A percentile compares a stretch with the other conserved stretches of the same genome.
Conservation (phyloP, 37 sponge, comb jelly and placozoan species). For the Chondrilla cf. caribensis region DNA sequence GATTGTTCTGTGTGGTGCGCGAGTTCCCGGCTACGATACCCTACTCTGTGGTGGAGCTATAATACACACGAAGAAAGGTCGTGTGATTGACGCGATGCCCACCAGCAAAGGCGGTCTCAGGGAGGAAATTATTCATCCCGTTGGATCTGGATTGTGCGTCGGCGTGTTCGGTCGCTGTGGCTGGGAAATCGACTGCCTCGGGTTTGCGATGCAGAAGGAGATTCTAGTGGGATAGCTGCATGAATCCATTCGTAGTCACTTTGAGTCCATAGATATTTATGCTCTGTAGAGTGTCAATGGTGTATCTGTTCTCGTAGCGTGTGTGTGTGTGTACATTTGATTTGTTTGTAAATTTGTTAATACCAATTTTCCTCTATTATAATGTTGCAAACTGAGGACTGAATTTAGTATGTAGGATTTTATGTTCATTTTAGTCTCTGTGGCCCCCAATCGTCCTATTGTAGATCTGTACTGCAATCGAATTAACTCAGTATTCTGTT, state of each 20-base stretch:
- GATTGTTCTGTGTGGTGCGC: background rate
- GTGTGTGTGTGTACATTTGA: too few relatives aligned
- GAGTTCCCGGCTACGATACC: background rate
- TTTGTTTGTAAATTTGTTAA: too few relatives aligned
- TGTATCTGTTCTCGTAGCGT: too few relatives aligned
- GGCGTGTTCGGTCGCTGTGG: slow-evolving; percentile 18
- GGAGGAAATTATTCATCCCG: background rate
- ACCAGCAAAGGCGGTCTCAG: background rate
- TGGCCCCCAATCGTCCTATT: too few relatives aligned
- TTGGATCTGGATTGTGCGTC: slow-evolving; percentile 7
- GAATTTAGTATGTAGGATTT: too few relatives aligned
- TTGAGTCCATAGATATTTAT: background rate
- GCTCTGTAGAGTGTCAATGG: too few relatives aligned
- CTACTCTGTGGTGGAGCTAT: slow-evolving; percentile 64
- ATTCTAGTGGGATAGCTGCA: background rate
- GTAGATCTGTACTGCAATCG: too few relatives aligned
- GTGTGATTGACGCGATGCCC: background rate
- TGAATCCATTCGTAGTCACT: background rate
- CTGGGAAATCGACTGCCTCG: slow-evolving; percentile 21
- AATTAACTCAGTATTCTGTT: too few relatives aligned
- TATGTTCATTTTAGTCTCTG: too few relatives aligned
- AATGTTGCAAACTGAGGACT: too few relatives aligned
- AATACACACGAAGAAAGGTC: slow-evolving; percentile 72
- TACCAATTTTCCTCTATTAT: too few relatives aligned
- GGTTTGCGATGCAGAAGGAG: slow-evolving; percentile 8